These are phyloP conservation scores for Dendrocincla fuliginosa DNA, from an alignment of 2,797 vertebrate genomes.

Conservation along the genomic window DNA sequence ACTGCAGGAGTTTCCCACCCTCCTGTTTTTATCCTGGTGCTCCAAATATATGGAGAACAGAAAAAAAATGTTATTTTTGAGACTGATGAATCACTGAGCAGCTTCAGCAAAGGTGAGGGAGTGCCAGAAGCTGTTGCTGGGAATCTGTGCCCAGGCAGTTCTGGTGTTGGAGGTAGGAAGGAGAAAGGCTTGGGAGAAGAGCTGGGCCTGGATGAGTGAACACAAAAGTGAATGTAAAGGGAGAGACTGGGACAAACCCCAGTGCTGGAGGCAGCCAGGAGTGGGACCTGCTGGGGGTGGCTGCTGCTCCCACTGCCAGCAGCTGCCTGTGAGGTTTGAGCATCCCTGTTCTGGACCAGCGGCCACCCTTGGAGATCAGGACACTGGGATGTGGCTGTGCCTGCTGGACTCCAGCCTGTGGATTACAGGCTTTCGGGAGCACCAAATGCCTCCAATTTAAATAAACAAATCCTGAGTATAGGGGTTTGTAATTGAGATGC, in stretches of 20 bases:
- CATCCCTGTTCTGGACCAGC: neutral
- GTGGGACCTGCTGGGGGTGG: neutral
- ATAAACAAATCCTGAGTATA: slow-evolving; percentile 45
- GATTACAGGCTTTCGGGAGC: neutral
- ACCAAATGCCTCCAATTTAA: slow-evolving; percentile 25
- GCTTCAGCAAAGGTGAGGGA: neutral
- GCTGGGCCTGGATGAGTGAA: neutral
- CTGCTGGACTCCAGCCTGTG: neutral
- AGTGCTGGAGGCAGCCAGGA: neutral
- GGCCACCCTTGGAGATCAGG: neutral
- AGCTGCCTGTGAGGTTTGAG: neutral
- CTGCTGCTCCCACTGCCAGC: neutral
- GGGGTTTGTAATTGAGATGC: slow-evolving; percentile 8
- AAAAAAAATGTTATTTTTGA: neutral
- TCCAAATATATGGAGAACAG: neutral
- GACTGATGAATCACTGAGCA: neutral
- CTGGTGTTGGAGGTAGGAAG: accelerated
- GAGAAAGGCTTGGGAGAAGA: neutral
- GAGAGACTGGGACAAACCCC: neutral
- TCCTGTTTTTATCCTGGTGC: neutral
- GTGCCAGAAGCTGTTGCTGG: neutral
- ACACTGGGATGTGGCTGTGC: neutral
- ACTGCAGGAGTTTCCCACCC: neutral
- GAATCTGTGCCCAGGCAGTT: neutral
- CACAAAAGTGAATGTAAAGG: accelerated